Conservation (phyloP, 1,140 invertebrate genomes). For the Homarus americanus region DNA sequence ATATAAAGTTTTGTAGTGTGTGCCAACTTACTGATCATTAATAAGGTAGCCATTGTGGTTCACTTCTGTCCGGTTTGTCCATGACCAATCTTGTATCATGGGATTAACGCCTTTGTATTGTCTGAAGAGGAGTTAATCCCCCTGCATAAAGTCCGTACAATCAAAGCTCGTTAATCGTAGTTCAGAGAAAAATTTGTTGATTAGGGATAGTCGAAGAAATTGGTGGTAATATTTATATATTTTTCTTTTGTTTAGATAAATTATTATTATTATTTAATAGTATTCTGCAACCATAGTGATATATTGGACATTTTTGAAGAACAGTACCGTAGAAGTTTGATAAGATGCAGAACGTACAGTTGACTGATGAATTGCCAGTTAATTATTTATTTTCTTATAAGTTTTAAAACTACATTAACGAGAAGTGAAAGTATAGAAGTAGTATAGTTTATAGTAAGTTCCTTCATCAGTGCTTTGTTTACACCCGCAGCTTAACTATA, state of each 20-base stretch:
- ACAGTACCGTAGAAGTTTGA: background rate
- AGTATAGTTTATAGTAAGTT: background rate
- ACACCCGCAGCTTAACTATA: background rate
- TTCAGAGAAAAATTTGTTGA: background rate
- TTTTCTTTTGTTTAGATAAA: too few species aligned
- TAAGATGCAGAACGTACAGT: background rate
- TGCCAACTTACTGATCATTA: background rate
- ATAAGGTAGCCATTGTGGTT: background rate
- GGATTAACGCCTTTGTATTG: background rate
- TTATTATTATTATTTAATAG: too few species aligned
- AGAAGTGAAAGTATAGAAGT: conserved; percentile 5
- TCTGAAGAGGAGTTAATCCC: background rate
- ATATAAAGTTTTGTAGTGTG: background rate
- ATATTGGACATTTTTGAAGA: background rate
- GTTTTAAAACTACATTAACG: background rate
- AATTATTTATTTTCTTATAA: background rate
- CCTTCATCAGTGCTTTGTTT: conserved; percentile 35
- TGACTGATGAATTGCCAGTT: background rate
- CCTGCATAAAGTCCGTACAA: background rate
- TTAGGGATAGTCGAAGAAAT: background rate
- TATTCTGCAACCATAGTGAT: background rate
- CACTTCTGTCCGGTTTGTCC: background rate
- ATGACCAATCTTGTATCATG: background rate
- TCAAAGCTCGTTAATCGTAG: conserved; percentile 12
- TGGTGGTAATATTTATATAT: background rate